Conservation (phyloP, 30 jellyfish, hydroid and myxozoan genomes). For the Aurelia sp. region DNA sequence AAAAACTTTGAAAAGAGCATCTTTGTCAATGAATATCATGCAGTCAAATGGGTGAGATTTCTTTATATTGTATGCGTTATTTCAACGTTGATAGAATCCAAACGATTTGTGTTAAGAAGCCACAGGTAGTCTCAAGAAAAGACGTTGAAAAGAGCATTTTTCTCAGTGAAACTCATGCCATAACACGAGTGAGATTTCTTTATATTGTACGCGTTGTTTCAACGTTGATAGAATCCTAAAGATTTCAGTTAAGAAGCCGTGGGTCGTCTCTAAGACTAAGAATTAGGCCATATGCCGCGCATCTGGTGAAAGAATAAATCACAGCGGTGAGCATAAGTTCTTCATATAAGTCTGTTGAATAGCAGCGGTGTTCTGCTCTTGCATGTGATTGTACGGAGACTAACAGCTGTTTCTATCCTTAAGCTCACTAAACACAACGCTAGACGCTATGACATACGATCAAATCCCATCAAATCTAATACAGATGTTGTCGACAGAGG, state of each 20-base stretch:
- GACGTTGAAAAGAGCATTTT: no score
- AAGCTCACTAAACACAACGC: slow-evolving; percentile 4
- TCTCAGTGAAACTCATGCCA: no score
- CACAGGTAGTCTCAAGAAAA: neutral
- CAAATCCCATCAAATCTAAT: neutral
- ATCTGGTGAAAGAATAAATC: slow-evolving; percentile 16
- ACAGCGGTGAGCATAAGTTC: slow-evolving; percentile 15
- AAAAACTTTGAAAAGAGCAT: no score
- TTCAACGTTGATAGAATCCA: neutral
- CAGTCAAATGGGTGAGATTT: no score
- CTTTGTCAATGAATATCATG: no score
- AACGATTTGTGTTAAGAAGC: neutral
- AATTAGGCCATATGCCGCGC: slow-evolving; percentile 28
- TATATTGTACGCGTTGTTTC: no score
- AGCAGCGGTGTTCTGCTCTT: neutral
- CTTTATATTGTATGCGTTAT: no score
- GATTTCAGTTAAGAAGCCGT: slow-evolving; percentile 4
- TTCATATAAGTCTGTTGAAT: neutral
- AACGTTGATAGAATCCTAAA: neutral
- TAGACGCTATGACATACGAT: neutral
- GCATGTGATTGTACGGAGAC: slow-evolving; percentile 10
- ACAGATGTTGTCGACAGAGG: no score
- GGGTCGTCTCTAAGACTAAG: neutral
- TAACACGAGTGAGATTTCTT: no score
- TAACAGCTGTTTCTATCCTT: slow-evolving; percentile 9